These are phyloP conservation scores for Telenomus remus DNA, from an alignment of 1,140 invertebrate genomes.

Conservation along the genomic window DNA sequence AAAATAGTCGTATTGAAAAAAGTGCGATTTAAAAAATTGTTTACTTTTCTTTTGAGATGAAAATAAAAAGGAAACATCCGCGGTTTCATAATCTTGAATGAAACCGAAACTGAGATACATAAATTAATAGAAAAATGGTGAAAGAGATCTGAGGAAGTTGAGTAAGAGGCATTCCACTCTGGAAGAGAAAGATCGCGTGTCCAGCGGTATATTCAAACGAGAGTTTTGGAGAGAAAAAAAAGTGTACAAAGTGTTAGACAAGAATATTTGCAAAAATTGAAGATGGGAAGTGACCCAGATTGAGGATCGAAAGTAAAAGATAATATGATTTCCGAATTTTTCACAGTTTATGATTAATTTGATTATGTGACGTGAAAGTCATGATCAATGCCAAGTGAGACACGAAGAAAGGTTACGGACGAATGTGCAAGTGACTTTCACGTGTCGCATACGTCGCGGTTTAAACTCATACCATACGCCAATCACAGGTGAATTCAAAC, in stretches of 20 bases:
- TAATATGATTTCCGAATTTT: conserved; percentile 44
- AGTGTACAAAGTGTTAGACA: no score
- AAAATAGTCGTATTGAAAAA: no score
- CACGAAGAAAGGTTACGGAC: conserved; percentile 63
- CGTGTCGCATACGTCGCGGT: conserved; percentile 51
- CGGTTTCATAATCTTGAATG: neutral
- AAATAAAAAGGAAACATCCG: no score
- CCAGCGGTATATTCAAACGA: no score
- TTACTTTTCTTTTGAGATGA: no score
- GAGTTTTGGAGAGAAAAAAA: no score
- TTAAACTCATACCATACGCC: conserved; percentile 38
- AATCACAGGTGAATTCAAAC: conserved; percentile 43
- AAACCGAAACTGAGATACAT: neutral
- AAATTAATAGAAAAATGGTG: conserved; percentile 4
- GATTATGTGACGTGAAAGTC: conserved; percentile 58
- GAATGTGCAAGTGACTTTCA: conserved; percentile 61
- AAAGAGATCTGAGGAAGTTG: conserved; percentile 13
- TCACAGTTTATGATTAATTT: conserved; percentile 54
- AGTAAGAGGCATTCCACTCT: conserved; percentile 6
- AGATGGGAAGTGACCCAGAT: conserved; percentile 33
- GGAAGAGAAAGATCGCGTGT: conserved; percentile 17
- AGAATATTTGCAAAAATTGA: neutral
- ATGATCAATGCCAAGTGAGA: conserved; percentile 56
- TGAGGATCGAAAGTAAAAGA: conserved; percentile 26
- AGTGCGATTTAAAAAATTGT: no score